Percentiles rank a stretch among this genome's conserved stretches.
Evolutionary conservation across 2,797 vertebrate genomes (phyloP).

Genomic region (Paramormyrops hopkinsi): DNA sequence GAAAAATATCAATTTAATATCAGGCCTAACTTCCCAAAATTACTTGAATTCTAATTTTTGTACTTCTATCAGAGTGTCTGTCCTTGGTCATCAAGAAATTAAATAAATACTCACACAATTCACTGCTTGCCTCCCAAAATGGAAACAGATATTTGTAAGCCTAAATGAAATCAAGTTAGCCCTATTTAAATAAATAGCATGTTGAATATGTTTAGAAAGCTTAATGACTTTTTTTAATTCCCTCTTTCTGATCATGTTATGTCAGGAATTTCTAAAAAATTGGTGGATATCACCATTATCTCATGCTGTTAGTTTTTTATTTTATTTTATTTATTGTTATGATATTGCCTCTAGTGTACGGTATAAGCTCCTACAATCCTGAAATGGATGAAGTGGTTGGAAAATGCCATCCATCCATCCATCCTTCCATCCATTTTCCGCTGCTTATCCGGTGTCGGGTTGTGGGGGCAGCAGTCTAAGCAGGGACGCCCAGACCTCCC

Average conservation of each 20-base stretch:
- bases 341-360: not conserved
- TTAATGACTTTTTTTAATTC: not conserved
- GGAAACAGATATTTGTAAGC: not conserved
- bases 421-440: not conserved
- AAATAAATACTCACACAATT: not conserved
- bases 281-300: not conserved
- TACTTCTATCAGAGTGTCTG: not conserved
- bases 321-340: not conserved
- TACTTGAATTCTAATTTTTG: not conserved
- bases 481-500: not conserved
- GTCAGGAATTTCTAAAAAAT: not conserved
- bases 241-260: not conserved
- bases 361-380: not conserved
- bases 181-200: not conserved
- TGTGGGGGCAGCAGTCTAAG: not conserved
- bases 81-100: not conserved
- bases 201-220: not conserved
- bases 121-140: not conserved
- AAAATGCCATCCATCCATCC: not conserved
- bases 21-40: not conserved
- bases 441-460: not conserved
- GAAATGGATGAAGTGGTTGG: not conserved
- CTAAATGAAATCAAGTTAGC: not conserved
- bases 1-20: not conserved
- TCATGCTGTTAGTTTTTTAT: not conserved